phyloP scores from a whole-genome alignment of 2,888 invertebrate genomes.

The Pollenia labialis region DNA sequence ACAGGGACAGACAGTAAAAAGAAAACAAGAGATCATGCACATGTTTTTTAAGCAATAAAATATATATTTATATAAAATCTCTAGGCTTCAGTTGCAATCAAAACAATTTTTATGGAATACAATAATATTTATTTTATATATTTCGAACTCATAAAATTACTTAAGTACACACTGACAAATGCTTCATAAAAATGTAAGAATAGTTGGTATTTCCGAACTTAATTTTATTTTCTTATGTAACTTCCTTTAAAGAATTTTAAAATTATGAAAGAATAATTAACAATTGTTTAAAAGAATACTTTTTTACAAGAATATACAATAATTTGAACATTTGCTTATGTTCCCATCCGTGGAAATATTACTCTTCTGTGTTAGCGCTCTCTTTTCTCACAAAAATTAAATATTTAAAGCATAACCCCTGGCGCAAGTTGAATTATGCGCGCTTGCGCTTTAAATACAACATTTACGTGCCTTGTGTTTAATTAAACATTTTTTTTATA shows the following conservation, averaged over 20 bases:
- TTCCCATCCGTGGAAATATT: no score
- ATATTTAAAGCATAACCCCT: background rate
- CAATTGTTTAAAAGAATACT: no score
- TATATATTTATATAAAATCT: constrained; percentile 6
- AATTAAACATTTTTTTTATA: constrained; percentile 19
- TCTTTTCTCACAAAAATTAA: no score
- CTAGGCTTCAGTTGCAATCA: constrained; percentile 5
- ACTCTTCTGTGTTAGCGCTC: no score
- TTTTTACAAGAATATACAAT: no score
- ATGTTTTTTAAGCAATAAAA: constrained; percentile 14
- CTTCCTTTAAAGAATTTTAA: no score
- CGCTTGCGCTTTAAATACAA: constrained; percentile 30
- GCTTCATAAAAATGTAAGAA: background rate
- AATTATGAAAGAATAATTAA: no score
- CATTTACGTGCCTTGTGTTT: constrained; percentile 46
- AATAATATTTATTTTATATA: constrained; percentile 27
- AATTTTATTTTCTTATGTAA: no score
- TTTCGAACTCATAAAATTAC: constrained; percentile 35
- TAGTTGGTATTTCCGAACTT: no score
- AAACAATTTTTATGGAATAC: constrained; percentile 36
- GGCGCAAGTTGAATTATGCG: constrained; percentile 2
- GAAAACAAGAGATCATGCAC: constrained; percentile 44
- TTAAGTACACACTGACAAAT: constrained; percentile 38
- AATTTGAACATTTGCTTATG: no score
- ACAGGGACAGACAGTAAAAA: background rate